Conservation (phyloP, 2,888 invertebrate genomes). For the Synergus gifuensis region DNA sequence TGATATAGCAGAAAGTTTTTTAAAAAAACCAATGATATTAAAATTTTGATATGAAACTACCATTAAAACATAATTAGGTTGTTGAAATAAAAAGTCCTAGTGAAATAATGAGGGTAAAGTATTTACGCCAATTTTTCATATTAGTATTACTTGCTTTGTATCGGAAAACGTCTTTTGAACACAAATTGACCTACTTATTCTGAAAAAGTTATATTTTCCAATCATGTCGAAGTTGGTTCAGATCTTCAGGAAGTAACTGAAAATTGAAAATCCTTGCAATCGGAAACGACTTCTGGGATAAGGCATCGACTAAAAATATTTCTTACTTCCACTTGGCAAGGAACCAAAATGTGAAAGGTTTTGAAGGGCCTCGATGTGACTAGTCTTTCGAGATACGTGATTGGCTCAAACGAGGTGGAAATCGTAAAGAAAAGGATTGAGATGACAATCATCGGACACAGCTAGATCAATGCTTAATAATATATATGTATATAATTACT, state of each 20-base stretch:
- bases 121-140: background rate
- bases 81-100: too few species aligned
- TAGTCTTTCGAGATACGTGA: conserved; percentile 18
- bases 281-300: background rate
- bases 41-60: too few species aligned
- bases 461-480: background rate
- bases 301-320: background rate
- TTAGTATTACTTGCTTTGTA: background rate
- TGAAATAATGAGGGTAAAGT: too few species aligned
- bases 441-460: background rate
- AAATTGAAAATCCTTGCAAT: background rate
- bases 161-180: background rate
- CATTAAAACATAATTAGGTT: too few species aligned
- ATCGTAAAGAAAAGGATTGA: background rate
- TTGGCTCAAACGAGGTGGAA: background rate
- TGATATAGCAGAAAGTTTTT: too few species aligned
- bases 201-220: background rate
- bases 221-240: background rate
- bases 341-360: background rate
- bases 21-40: too few species aligned
- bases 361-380: background rate
- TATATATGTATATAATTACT: too few species aligned
- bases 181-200: background rate
- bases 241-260: background rate
- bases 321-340: conserved; percentile 16